Conservation (phyloP, 2,888 invertebrate species). For the Agrotis clavis region DNA sequence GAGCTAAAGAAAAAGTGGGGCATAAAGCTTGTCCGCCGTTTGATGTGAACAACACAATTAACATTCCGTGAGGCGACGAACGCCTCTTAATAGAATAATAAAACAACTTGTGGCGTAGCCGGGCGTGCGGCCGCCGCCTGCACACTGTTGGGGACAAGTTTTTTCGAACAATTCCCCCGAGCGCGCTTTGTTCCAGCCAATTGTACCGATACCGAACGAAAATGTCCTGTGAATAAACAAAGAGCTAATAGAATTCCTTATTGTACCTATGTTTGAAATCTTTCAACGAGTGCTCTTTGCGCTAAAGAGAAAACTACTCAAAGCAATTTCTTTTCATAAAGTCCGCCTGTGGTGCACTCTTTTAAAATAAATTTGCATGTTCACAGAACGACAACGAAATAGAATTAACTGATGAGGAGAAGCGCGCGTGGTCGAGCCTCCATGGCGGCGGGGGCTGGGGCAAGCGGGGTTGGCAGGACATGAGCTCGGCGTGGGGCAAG, state of each 20-base stretch:
- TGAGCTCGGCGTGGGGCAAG: conserved; percentile 91
- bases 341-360: conserved; percentile 12
- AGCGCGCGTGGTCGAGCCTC: conserved; percentile 92
- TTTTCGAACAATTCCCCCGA: conserved; percentile 50
- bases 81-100: conserved; percentile 76
- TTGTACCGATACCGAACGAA: conserved; percentile 52
- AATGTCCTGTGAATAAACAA: conserved; percentile 55
- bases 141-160: conserved; percentile 53
- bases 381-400: conserved; percentile 84
- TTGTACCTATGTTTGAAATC: conserved; percentile 48
- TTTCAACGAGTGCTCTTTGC: conserved; percentile 41
- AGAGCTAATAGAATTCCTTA: conserved; percentile 60
- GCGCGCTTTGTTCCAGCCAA: conserved; percentile 60
- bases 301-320: conserved; percentile 31
- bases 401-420: conserved; percentile 90
- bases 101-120: conserved; percentile 66
- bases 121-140: conserved; percentile 40
- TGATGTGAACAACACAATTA: conserved; percentile 71
- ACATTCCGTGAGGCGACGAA: conserved; percentile 69
- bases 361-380: conserved; percentile 37
- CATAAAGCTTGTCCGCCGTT: conserved; percentile 39
- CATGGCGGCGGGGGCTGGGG: conserved; percentile 92
- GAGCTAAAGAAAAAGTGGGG: conserved; percentile 23
- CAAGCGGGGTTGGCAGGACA: conserved; percentile 91
- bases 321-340: conserved; percentile 36